Evolutionary conservation across 2,797 vertebrate species (phyloP).

Genomic region (Cephalopachus bancanus): DNA sequence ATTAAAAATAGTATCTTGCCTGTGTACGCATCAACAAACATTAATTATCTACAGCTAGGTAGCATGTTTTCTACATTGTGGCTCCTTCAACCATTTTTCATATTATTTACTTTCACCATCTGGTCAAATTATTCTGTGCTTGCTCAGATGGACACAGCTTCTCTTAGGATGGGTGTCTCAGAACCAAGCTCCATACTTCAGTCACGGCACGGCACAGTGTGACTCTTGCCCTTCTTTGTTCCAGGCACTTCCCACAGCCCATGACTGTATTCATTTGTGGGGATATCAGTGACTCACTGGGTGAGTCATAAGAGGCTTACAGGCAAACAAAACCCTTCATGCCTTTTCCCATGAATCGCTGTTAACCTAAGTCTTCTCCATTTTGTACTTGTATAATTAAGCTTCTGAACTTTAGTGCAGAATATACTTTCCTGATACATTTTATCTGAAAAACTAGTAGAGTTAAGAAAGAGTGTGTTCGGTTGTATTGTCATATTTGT

Average conservation of each 20-base stretch:
- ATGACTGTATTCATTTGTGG: neutral
- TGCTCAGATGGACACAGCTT: neutral
- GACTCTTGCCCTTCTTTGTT: neutral
- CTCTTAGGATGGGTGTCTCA: neutral
- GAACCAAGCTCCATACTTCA: neutral
- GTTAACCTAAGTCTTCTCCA: neutral
- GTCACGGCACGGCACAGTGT: neutral
- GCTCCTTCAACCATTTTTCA: neutral
- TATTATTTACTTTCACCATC: neutral
- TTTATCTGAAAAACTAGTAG: neutral
- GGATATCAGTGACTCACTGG: slow-evolving; percentile 27
- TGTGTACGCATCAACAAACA: neutral
- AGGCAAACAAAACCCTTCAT: slow-evolving; percentile 26
- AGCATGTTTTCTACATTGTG: neutral
- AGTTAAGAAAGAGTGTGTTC: neutral
- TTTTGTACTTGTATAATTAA: neutral
- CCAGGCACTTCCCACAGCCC: neutral
- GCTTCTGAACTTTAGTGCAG: slow-evolving; percentile 8
- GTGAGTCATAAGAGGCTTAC: neutral
- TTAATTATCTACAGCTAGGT: neutral
- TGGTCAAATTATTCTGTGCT: neutral
- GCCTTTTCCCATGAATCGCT: neutral
- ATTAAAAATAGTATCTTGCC: neutral
- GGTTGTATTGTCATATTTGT: neutral
- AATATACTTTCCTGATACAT: neutral